These are phyloP conservation scores for Panulirus ornatus DNA, from an alignment of 1,140 invertebrate species.

Conservation along the genomic window DNA sequence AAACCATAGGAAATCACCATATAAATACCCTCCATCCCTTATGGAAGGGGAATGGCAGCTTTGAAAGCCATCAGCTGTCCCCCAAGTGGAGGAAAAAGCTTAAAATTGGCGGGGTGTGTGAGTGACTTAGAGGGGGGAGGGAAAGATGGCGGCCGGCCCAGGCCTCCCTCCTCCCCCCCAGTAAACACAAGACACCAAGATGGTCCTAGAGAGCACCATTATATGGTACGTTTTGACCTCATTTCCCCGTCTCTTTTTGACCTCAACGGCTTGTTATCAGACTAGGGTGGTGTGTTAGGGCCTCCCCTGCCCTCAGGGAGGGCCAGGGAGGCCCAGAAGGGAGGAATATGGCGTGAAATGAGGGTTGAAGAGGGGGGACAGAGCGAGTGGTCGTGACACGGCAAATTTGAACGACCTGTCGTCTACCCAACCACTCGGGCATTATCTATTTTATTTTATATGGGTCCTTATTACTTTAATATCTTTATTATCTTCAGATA, in stretches of 20 bases:
- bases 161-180: neutral
- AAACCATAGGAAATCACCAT: neutral
- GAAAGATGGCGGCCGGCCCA: neutral
- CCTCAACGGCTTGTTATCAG: neutral
- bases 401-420: constrained; percentile 28
- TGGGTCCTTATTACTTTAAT: neutral
- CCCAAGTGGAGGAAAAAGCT: neutral
- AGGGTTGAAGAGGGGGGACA: neutral
- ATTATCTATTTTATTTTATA: neutral
- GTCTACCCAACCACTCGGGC: neutral
- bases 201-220: constrained; percentile 98
- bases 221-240: constrained; percentile 82
- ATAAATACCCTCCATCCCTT: neutral
- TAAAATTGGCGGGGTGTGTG: neutral
- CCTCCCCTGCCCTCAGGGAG: neutral
- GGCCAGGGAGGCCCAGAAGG: neutral
- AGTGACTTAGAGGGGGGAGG: neutral
- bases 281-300: neutral
- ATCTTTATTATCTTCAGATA: neutral
- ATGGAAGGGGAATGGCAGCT: neutral
- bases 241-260: neutral
- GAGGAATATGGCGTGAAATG: neutral
- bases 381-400: constrained; percentile 20
- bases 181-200: constrained; percentile 80
- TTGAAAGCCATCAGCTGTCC: neutral